Percentiles rank a stretch among this genome's conserved stretches.
Conservation (phyloP, 2,888 invertebrate genomes). For the Nomada lathburiana region DNA sequence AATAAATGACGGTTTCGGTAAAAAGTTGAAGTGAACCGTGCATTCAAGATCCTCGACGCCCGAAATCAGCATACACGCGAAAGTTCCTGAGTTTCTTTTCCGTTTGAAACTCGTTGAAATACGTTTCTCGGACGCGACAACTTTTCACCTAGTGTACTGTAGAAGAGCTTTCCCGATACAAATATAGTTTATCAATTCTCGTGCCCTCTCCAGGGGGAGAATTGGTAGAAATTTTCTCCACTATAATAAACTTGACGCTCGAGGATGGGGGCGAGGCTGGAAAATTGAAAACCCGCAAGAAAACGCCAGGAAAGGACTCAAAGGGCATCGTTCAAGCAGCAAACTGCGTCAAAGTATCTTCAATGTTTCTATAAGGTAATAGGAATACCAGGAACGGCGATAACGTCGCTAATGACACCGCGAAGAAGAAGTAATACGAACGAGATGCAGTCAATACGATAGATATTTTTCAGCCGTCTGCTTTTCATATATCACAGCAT, state of each 20-base stretch:
- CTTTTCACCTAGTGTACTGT: neutral
- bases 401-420: neutral
- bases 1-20: neutral
- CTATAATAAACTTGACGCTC: slow-evolving; percentile 16
- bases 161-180: neutral
- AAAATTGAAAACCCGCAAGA: slow-evolving; percentile 39
- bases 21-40: neutral
- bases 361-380: slow-evolving; percentile 14
- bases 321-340: slow-evolving; percentile 42
- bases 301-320: slow-evolving; percentile 5
- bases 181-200: slow-evolving; percentile 28
- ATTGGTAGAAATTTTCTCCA: slow-evolving; percentile 31
- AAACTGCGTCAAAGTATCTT: slow-evolving; percentile 33
- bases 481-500: neutral
- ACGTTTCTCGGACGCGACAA: neutral
- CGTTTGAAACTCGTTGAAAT: neutral
- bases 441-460: neutral
- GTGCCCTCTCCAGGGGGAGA: neutral
- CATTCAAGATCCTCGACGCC: neutral
- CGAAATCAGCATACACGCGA: neutral
- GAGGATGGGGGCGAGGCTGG: neutral
- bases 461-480: neutral
- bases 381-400: slow-evolving; percentile 6
- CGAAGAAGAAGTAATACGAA: neutral
- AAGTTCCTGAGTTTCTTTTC: neutral